Percentiles rank a stretch among this genome's conserved stretches.
Evolutionary conservation across 2,888 invertebrate species (phyloP).

Genomic region (Scrobipalpa atriplicella): DNA sequence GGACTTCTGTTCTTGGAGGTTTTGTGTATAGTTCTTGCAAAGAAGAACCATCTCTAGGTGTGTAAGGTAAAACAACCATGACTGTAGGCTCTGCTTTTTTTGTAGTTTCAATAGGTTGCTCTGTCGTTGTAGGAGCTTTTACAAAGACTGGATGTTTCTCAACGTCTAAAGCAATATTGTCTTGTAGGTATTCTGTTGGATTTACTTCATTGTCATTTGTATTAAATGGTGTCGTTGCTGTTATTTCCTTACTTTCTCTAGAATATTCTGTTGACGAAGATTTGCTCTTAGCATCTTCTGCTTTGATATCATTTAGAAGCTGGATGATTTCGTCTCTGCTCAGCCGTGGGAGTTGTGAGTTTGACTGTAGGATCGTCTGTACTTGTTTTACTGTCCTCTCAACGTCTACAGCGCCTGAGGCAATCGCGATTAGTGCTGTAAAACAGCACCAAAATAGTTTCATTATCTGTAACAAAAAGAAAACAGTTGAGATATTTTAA

Average conservation of each 20-base stretch:
- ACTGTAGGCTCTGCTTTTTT: conserved; percentile 71
- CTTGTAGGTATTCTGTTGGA: conserved; percentile 40
- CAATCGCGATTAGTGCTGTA: conserved; percentile 46
- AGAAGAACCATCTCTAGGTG: conserved; percentile 79
- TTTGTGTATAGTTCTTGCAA: conserved; percentile 86
- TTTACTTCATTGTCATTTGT: conserved; percentile 59
- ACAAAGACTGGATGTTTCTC: conserved; percentile 38
- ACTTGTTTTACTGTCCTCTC: conserved; percentile 87
- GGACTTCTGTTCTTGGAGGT: conserved; percentile 84
- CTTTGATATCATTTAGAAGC: conserved; percentile 85
- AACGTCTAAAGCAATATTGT: conserved; percentile 41
- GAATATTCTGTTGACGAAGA: conserved; percentile 51
- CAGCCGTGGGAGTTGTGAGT: conserved; percentile 85
- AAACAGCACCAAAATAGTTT: conserved; percentile 62
- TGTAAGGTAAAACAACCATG: conserved; percentile 86
- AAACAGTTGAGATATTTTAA: too few relatives aligned
- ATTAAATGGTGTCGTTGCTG: conserved; percentile 46
- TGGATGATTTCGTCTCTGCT: conserved; percentile 85
- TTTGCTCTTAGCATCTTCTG: conserved; percentile 70
- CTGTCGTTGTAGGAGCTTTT: conserved; percentile 41
- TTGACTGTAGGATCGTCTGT: conserved; percentile 83
- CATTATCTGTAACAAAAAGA: conserved; percentile 67
- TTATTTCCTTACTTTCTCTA: conserved; percentile 39
- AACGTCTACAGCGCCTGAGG: conserved; percentile 65
- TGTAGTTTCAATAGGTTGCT: conserved; percentile 49